Evolutionary conservation across 2,113 vertebrate genomes (phyloP).

Genomic region (Prietella phreatophila): DNA sequence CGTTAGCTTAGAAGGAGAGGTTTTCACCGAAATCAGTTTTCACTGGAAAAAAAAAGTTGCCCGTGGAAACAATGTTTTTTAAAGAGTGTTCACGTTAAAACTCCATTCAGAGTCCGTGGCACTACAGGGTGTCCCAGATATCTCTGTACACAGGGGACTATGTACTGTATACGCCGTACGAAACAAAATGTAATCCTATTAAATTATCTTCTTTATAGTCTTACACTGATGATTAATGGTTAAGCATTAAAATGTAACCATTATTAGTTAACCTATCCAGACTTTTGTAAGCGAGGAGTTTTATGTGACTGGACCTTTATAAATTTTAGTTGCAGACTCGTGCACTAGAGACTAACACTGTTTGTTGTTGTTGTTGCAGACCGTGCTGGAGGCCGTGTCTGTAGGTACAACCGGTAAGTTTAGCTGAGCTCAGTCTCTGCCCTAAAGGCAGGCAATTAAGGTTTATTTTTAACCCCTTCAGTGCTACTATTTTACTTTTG

Average conservation of each 20-base stretch:
- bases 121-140: no score
- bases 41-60: not conserved
- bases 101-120: not conserved
- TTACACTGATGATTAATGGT: not conserved
- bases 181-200: no score
- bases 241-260: no score
- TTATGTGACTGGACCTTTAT: not conserved
- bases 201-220: not conserved
- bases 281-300: not conserved
- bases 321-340: not conserved
- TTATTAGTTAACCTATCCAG: not conserved
- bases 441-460: not conserved
- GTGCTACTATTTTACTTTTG: no score
- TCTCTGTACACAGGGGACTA: no score
- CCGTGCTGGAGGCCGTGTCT: slow-evolving; percentile 84
- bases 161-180: no score
- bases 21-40: not conserved
- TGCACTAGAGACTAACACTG: not conserved
- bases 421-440: not conserved
- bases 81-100: not conserved
- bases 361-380: slow-evolving; percentile 69
- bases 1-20: not conserved
- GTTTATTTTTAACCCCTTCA: no score
- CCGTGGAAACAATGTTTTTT: not conserved
- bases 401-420: slow-evolving; percentile 82